Percentiles rank a stretch among this genome's conserved stretches.
phyloP scores from a whole-genome alignment of 2,797 vertebrate genomes.

The Microhierax caerulescens region DNA sequence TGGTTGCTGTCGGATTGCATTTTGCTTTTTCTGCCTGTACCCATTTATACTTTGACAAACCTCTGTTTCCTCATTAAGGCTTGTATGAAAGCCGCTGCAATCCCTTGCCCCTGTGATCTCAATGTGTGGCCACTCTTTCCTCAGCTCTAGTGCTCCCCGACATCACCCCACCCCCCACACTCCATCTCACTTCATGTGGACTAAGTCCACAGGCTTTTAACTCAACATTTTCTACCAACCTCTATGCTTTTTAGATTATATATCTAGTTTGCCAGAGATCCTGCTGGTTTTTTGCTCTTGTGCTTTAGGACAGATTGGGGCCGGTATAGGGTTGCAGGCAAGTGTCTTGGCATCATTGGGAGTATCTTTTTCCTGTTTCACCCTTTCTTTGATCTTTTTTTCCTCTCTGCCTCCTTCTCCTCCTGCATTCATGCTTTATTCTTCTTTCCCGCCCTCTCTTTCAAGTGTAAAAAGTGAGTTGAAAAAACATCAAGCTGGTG shows the following conservation, averaged over 20 bases:
- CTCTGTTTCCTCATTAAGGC: not conserved
- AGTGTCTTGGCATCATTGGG: not conserved
- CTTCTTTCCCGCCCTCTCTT: slow-evolving; percentile 9
- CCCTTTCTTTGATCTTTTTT: slow-evolving; percentile 32
- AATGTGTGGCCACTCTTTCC: not conserved
- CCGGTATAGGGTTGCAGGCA: not conserved
- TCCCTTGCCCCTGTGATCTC: not conserved
- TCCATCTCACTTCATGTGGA: not conserved
- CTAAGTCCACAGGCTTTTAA: not conserved
- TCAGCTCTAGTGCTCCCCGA: not conserved
- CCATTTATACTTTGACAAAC: not conserved
- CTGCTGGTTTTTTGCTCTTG: not conserved
- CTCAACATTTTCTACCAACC: not conserved
- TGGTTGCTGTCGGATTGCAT: not conserved
- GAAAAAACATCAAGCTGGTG: slow-evolving; percentile 32
- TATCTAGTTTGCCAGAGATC: not conserved
- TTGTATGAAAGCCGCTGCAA: not conserved
- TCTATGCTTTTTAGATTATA: not conserved
- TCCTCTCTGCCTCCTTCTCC: slow-evolving; percentile 13
- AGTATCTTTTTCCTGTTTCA: slow-evolving; percentile 11
- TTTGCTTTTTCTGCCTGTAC: not conserved
- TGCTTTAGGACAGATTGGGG: not conserved
- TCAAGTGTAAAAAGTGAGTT: slow-evolving; percentile 39
- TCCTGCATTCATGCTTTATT: slow-evolving; percentile 43
- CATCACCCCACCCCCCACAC: not conserved